Conservation (phyloP, 2,888 invertebrate species). For the Endomychus coccineus region DNA sequence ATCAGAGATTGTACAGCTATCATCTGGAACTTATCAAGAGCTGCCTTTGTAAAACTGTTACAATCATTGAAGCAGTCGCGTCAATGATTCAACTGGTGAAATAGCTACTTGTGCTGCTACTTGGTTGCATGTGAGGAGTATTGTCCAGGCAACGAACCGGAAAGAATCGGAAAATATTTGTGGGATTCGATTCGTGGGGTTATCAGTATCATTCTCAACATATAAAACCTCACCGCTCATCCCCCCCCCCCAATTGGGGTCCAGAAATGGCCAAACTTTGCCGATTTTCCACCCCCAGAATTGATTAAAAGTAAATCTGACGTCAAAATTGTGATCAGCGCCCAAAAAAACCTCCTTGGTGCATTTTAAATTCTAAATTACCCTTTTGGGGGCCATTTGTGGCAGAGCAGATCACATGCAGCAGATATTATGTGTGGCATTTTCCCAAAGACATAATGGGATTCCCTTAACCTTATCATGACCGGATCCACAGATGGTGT, state of each 20-base stretch:
- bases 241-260: no score
- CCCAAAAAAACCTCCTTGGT: no score
- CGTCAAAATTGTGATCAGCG: no score
- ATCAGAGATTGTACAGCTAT: conserved; percentile 92
- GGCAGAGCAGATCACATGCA: conserved; percentile 82
- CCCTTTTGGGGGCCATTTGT: no score
- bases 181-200: no score
- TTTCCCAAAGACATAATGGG: conserved; percentile 96
- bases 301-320: no score
- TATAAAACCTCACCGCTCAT: no score
- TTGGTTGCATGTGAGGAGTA: conserved; percentile 92
- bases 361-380: no score
- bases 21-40: conserved; percentile 93
- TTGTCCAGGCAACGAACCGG: conserved; percentile 89
- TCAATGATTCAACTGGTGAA: conserved; percentile 96
- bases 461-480: conserved; percentile 91
- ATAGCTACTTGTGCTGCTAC: conserved; percentile 97
- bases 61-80: conserved; percentile 89
- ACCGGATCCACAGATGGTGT: conserved; percentile 98
- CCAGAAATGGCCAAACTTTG: no score
- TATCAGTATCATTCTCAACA: no score
- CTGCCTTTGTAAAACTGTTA: conserved; percentile 87
- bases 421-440: conserved; percentile 91
- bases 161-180: conserved; percentile 86
- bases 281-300: no score